A percentile compares a stretch with the other conserved stretches of the same genome.
phyloP scores from a whole-genome alignment of 2,113 vertebrate species.

The Seriola dumerili region DNA sequence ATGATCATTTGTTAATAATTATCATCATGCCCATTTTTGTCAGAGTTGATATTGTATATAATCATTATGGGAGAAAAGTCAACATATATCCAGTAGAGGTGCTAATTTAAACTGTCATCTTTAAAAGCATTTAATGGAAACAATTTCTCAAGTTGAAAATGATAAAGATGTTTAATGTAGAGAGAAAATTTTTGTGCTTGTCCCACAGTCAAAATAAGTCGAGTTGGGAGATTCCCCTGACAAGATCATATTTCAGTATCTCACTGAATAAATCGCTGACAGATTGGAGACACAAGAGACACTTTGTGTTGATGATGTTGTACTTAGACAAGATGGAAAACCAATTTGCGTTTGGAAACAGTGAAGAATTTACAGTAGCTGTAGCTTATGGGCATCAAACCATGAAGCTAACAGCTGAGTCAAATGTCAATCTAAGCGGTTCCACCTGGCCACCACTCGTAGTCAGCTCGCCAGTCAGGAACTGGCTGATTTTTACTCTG shows the following conservation, averaged over 20 bases:
- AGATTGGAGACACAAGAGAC: slow-evolving; percentile 20
- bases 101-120: slow-evolving; percentile 6
- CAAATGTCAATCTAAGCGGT: slow-evolving; percentile 7
- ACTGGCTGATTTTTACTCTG: neutral
- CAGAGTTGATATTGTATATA: neutral
- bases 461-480: slow-evolving; percentile 3
- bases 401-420: slow-evolving; percentile 7
- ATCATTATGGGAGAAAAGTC: neutral
- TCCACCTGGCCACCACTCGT: slow-evolving; percentile 10
- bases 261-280: slow-evolving; percentile 22
- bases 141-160: slow-evolving; percentile 20
- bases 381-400: slow-evolving; percentile 3
- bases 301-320: slow-evolving; percentile 14
- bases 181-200: slow-evolving; percentile 1
- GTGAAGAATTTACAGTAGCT: slow-evolving; percentile 6
- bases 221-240: neutral
- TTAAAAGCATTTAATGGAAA: slow-evolving; percentile 36
- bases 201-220: neutral
- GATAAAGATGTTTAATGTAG: slow-evolving; percentile 24
- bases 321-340: slow-evolving; percentile 24
- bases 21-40: neutral
- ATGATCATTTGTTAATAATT: neutral
- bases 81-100: neutral
- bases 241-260: slow-evolving; percentile 29
- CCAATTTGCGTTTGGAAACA: slow-evolving; percentile 31